Evolutionary conservation across 2,888 invertebrate species (phyloP), one percentile per base, ranked within the genome.

Genomic region (Schizotus pectinicornis): DNA sequence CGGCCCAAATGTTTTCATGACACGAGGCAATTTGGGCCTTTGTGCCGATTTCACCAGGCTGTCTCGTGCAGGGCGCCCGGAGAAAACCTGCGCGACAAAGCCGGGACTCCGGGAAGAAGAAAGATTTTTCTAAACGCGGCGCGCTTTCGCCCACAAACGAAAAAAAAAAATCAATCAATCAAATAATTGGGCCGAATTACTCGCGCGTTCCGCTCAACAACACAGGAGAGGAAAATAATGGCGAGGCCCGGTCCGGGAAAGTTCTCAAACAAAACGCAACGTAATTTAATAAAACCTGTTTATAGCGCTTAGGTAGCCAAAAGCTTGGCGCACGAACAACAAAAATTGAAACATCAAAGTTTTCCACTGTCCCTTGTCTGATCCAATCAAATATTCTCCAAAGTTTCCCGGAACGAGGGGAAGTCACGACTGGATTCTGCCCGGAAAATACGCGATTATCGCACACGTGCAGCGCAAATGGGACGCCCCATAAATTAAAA

Each of bases 331-430:
- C n/a, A 41, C 31, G 22, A 22, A 49, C 41, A 49, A 48, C 49
- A 36, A 13, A 22, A 56, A 48, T 35, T 43, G 43, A 56, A 49
- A 49, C 49, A 42, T 56, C 55, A 49, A 56, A 55, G 37, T 48
- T 36, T 49, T 36, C 49, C 47, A 46, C 54, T 47, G 39, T 47
- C 39, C 41, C 22, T 36, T 48, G 48, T 42, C 55, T 8, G 49
- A 38, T 56, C 14, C 34, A 56, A 49, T 43, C 35, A 42, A 42
- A 43, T 47, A 54, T 34, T 47, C 42, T 11, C 22, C 9, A 47
- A 54, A 47, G 34, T 55, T 48, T 48, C n/a, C 8, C 1, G 46
- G 11, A 22, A 8, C 13, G 22, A 43, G n/a, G 35, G 33, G 9
- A 46, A 37, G n/a, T 33, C 37, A 53, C 43, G 12, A 43, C 41